These are phyloP conservation scores for Bungarus multicinctus DNA, from an alignment of 2,113 vertebrate species.

Conservation along the genomic window DNA sequence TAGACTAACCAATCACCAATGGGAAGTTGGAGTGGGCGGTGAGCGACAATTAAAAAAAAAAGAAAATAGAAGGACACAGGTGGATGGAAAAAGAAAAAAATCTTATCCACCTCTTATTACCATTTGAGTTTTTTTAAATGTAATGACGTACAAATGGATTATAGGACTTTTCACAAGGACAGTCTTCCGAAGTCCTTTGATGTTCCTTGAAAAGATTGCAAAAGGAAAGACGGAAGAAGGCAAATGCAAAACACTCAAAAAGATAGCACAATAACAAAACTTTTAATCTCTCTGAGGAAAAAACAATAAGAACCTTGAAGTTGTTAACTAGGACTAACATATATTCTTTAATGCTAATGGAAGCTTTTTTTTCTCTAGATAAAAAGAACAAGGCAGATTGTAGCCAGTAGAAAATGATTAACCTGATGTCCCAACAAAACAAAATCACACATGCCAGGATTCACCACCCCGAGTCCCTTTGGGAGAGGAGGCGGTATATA, in stretches of 20 bases:
- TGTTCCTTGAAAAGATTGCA: not conserved
- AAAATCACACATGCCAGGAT: not conserved
- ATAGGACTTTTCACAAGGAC: not conserved
- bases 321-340: not conserved
- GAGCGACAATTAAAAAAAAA: not conserved
- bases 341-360: not conserved
- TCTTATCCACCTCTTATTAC: not conserved
- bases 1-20: not conserved
- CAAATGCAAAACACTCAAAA: not conserved
- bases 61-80: not conserved
- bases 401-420: not conserved
- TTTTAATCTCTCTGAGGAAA: not conserved
- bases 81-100: not conserved
- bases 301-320: not conserved
- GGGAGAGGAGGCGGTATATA: no score
- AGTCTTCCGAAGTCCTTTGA: not conserved
- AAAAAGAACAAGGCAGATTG: not conserved
- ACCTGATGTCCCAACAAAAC: not conserved
- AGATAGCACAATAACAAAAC: not conserved
- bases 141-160: not conserved
- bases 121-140: not conserved
- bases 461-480: no score
- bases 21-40: slow-evolving; percentile 2
- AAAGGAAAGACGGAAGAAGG: not conserved
- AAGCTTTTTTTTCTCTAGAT: not conserved